Conservation (phyloP, 1,140 invertebrate species). For the Rhynchophorus ferrugineus region DNA sequence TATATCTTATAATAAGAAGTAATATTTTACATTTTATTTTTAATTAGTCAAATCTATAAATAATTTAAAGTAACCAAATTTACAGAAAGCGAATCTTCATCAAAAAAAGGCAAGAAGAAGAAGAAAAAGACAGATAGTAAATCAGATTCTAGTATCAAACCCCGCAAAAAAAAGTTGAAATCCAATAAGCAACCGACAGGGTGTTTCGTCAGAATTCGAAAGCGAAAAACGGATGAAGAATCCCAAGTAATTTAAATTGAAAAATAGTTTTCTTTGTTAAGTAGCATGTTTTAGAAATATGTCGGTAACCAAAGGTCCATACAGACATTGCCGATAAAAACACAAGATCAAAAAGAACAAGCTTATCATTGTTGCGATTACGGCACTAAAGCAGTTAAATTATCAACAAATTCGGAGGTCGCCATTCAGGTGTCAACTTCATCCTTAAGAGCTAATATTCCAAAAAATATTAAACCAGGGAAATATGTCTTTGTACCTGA, state of each 20-base stretch:
- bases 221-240: neutral
- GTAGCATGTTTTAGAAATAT: too few species aligned
- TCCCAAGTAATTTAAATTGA: too few species aligned
- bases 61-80: too few species aligned
- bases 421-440: neutral
- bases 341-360: neutral
- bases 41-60: too few species aligned
- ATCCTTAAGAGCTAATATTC: neutral
- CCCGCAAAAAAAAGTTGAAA: neutral
- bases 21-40: too few species aligned
- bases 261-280: too few species aligned
- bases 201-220: neutral
- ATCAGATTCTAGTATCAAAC: neutral
- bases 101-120: neutral
- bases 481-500: neutral
- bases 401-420: slow-evolving; percentile 3
- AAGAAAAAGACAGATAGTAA: neutral
- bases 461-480: neutral
- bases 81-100: too few species aligned
- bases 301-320: slow-evolving; percentile 2
- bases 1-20: too few species aligned
- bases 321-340: slow-evolving; percentile 7
- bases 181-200: neutral
- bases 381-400: neutral
- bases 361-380: neutral